A percentile compares a stretch with the other conserved stretches of the same genome.
Conservation (phyloP, 2,888 invertebrate species). For the Chymomyza caudatula region DNA sequence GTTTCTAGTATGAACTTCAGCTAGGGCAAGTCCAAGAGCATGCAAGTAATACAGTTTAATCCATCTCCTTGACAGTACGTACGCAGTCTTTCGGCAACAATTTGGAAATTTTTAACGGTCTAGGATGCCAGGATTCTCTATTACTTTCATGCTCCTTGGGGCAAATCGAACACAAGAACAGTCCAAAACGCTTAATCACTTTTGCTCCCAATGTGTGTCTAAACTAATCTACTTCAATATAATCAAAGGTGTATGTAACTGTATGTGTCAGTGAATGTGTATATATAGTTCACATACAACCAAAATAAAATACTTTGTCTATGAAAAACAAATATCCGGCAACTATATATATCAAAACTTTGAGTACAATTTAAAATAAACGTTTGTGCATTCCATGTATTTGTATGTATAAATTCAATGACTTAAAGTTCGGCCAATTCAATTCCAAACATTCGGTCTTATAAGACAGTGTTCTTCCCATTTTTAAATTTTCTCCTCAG, state of each 20-base stretch:
- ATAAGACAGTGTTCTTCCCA: slow-evolving; percentile 23
- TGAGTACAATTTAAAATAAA: not conserved
- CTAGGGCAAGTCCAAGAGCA: slow-evolving; percentile 18
- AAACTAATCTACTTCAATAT: not conserved
- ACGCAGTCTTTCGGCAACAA: too few species aligned
- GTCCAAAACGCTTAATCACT: slow-evolving; percentile 37
- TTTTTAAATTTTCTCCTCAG: slow-evolving; percentile 1
- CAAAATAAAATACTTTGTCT: slow-evolving; percentile 8
- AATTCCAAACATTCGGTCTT: not conserved
- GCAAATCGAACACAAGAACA: slow-evolving; percentile 4
- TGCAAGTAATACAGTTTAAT: too few species aligned
- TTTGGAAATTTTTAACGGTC: too few species aligned
- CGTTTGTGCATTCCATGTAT: not conserved
- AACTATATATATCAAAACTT: not conserved
- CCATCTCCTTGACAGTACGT: too few species aligned
- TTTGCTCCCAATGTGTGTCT: slow-evolving; percentile 25
- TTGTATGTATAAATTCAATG: not conserved
- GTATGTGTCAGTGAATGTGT: slow-evolving; percentile 22
- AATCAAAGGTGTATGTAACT: slow-evolving; percentile 20
- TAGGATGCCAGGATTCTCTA: too few species aligned
- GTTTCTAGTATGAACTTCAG: not conserved
- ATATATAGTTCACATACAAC: not conserved
- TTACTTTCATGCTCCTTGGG: too few species aligned
- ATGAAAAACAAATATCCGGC: not conserved
- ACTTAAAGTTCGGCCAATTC: not conserved